Percentiles rank a stretch among this genome's conserved stretches.
Evolutionary conservation across 1,140 invertebrate species (phyloP).

Genomic region (Drosophila arawakana): DNA sequence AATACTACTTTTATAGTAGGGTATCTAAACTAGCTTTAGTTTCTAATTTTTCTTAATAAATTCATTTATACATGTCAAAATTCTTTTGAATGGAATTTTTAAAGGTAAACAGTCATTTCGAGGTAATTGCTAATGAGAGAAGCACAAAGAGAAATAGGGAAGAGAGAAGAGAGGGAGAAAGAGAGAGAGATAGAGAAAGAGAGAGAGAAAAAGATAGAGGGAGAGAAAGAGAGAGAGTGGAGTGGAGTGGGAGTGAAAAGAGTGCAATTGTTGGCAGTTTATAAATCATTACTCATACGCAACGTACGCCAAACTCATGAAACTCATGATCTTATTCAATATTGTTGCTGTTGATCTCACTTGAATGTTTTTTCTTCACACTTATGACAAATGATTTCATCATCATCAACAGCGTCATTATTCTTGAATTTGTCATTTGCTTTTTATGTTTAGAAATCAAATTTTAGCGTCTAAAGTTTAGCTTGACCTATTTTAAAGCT

Average conservation of each 20-base stretch:
- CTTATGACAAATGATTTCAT: constrained; percentile 31
- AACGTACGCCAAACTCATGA: constrained; percentile 7
- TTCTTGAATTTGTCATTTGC: constrained; percentile 33
- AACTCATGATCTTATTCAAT: constrained; percentile 7
- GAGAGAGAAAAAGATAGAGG: neutral
- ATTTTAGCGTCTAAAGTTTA: neutral
- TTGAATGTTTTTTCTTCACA: constrained; percentile 4
- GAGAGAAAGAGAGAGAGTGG: neutral
- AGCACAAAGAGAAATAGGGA: no score
- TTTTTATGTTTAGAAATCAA: neutral
- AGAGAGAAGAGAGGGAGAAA: neutral
- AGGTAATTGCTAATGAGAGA: constrained; percentile 29
- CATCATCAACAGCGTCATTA: constrained; percentile 13
- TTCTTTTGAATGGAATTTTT: constrained; percentile 45
- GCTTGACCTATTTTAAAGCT: constrained; percentile 11
- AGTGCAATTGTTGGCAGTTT: constrained; percentile 7
- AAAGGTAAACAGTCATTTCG: constrained; percentile 33
- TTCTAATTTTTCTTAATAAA: neutral
- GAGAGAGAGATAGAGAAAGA: neutral
- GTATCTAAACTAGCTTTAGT: neutral
- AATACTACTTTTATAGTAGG: no score
- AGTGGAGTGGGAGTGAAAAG: neutral
- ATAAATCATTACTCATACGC: constrained; percentile 45
- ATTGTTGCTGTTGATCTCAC: constrained; percentile 14
- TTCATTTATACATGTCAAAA: constrained; percentile 31